Percentiles rank a stretch among this genome's conserved stretches.
phyloP scores from a whole-genome alignment of 2,797 vertebrate genomes.

The Perodicticus potto region DNA sequence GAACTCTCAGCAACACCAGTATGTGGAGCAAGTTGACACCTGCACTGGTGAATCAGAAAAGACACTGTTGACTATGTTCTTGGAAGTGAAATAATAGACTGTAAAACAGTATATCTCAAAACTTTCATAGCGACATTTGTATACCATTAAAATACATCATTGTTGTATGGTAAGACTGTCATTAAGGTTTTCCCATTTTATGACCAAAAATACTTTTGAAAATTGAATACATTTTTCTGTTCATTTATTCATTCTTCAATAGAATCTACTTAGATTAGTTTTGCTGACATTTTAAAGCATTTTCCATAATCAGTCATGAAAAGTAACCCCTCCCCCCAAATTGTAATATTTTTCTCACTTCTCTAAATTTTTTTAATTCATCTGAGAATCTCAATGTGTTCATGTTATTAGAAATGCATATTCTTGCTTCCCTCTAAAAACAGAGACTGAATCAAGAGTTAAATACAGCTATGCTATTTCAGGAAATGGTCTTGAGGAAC shows the following conservation, averaged over 20 bases:
- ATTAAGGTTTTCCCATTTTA: background rate
- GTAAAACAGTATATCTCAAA: no score
- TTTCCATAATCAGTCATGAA: background rate
- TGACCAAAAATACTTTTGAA: conserved; percentile 16
- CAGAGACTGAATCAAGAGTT: background rate
- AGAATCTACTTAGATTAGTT: background rate
- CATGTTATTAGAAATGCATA: background rate
- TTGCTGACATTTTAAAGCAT: background rate
- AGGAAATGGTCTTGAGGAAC: background rate
- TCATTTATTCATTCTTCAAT: background rate
- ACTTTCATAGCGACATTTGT: no score
- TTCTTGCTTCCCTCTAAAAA: background rate
- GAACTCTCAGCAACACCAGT: no score
- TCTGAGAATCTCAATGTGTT: background rate
- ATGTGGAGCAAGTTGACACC: no score
- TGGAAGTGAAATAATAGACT: no score
- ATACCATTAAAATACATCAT: conserved; percentile 12
- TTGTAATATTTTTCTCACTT: background rate
- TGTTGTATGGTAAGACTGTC: background rate
- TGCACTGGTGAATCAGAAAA: no score
- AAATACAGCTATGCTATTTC: background rate
- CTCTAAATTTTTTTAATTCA: conserved; percentile 25
- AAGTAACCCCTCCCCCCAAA: background rate
- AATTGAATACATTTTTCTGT: background rate
- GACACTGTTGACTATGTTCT: no score